Evolutionary conservation across 2,888 invertebrate species (phyloP).

Genomic region (Antitype chi): DNA sequence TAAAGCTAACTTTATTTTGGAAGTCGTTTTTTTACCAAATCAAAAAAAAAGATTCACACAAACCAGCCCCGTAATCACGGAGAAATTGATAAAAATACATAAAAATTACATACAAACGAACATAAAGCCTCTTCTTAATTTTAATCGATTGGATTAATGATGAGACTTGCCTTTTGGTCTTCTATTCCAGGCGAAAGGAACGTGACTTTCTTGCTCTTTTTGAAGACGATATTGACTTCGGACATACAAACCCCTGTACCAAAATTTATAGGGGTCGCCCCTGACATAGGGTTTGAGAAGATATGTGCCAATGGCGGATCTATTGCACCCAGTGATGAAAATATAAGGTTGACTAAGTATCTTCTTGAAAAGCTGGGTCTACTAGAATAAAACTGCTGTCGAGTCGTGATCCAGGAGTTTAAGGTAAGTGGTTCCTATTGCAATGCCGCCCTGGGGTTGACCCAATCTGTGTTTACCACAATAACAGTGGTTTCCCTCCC

Average conservation of each 20-base stretch:
- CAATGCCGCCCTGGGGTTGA: too few relatives aligned
- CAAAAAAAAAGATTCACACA: too few relatives aligned
- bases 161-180: not conserved
- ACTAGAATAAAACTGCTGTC: not conserved
- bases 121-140: too few relatives aligned
- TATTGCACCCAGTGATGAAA: constrained; percentile 22
- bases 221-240: constrained; percentile 9
- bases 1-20: too few relatives aligned
- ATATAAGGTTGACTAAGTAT: constrained; percentile 6
- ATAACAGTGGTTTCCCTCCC: too few relatives aligned
- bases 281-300: constrained; percentile 21
- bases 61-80: too few relatives aligned
- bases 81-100: too few relatives aligned
- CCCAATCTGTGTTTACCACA: too few relatives aligned
- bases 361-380: not conserved
- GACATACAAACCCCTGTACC: constrained; percentile 15
- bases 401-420: not conserved
- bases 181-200: not conserved
- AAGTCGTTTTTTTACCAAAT: too few relatives aligned
- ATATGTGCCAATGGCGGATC: constrained; percentile 10
- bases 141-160: not conserved
- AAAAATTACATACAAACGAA: too few relatives aligned
- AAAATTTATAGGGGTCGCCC: constrained; percentile 37
- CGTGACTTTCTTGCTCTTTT: not conserved
- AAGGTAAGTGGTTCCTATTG: too few relatives aligned